phyloP scores from a whole-genome alignment of 2,113 vertebrate genomes.

The Salvelinus namaycush region DNA sequence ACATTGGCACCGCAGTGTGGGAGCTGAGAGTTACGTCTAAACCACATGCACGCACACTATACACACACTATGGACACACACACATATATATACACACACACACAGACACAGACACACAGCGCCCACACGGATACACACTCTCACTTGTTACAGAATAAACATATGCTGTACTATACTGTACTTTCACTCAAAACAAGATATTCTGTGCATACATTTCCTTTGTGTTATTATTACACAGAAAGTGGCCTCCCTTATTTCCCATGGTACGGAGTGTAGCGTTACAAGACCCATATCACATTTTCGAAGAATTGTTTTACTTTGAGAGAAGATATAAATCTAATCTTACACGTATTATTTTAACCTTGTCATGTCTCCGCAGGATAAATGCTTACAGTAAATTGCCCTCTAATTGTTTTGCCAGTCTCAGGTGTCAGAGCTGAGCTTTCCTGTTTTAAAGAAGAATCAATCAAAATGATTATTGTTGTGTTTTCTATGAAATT shows the following conservation, averaged over 20 bases:
- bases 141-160: neutral
- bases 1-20: slow-evolving; percentile 71
- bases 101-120: neutral
- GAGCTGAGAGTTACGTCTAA: slow-evolving; percentile 68
- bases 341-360: neutral
- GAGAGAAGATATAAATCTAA: too few species aligned
- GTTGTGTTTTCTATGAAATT: too few species aligned
- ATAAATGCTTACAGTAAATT: slow-evolving; percentile 22
- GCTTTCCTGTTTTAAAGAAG: too few species aligned
- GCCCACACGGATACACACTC: neutral
- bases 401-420: neutral
- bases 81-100: slow-evolving; percentile 17
- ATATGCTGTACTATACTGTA: neutral
- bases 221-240: neutral
- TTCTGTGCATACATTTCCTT: neutral
- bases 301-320: too few species aligned
- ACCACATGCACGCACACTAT: slow-evolving; percentile 28
- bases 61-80: slow-evolving; percentile 14
- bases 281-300: too few species aligned
- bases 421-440: too few species aligned
- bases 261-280: neutral
- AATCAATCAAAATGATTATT: too few species aligned
- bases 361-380: slow-evolving; percentile 18
- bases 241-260: too few species aligned
- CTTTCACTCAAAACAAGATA: neutral